phyloP scores from a whole-genome alignment of 2,113 vertebrate species.

The Pachyramphus minor region DNA sequence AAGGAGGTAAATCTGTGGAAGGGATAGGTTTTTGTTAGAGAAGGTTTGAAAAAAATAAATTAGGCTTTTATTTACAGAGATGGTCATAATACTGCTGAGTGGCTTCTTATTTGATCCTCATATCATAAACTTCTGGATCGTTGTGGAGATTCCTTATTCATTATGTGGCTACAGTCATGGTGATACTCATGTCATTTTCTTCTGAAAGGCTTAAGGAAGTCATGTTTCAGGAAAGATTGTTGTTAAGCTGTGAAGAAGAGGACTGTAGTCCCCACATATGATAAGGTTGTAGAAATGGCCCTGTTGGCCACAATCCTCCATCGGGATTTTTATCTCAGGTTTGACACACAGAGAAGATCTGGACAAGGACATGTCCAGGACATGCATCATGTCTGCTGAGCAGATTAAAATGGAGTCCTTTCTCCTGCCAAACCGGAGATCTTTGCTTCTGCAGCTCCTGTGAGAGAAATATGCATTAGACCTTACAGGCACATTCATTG shows the following conservation, averaged over 20 bases:
- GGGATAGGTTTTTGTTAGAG: not conserved
- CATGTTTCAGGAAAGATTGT: not conserved
- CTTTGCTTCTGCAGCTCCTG: not conserved
- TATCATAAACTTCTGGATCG: not conserved
- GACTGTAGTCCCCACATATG: not conserved
- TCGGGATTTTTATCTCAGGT: not conserved
- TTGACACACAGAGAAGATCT: not conserved
- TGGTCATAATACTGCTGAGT: not conserved
- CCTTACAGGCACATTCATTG: not conserved
- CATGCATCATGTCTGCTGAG: not conserved
- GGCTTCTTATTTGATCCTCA: not conserved
- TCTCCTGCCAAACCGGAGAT: not conserved
- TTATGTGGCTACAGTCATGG: not conserved
- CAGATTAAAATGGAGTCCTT: not conserved
- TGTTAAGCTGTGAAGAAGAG: not conserved
- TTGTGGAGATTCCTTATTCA: not conserved
- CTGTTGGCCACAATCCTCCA: not conserved
- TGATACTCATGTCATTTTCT: not conserved
- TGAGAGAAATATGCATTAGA: not conserved
- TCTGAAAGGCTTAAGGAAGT: not conserved
- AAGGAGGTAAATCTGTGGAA: not conserved
- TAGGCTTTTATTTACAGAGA: not conserved
- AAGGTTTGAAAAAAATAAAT: not conserved
- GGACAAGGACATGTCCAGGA: fast-evolving
- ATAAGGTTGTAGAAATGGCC: not conserved